phyloP scores from a whole-genome alignment of 2,797 vertebrate genomes.

The Myotis daubentonii region DNA sequence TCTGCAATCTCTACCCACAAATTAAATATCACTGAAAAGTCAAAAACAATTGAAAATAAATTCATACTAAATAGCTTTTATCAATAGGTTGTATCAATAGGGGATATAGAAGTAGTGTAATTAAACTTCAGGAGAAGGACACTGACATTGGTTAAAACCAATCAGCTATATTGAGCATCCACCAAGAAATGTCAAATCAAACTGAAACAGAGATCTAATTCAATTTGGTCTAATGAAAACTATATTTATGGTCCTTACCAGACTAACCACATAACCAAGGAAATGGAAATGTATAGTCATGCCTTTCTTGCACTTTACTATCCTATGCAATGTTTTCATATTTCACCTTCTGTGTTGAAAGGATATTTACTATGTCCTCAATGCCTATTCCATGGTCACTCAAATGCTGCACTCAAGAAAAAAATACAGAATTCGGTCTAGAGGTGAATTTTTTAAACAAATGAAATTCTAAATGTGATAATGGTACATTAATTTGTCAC shows the following conservation, averaged over 20 bases:
- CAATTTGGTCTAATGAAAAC: background rate
- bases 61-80: background rate
- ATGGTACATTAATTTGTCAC: background rate
- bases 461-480: constrained; percentile 14
- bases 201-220: background rate
- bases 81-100: background rate
- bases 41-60: background rate
- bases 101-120: background rate
- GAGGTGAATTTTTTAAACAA: constrained; percentile 34
- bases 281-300: background rate
- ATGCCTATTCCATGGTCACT: background rate
- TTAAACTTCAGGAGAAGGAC: background rate
- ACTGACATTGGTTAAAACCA: background rate
- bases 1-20: background rate
- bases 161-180: background rate
- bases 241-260: background rate
- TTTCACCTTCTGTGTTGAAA: background rate
- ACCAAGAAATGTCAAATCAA: background rate
- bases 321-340: background rate
- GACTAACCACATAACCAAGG: background rate
- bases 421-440: background rate
- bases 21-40: background rate
- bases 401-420: background rate
- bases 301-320: background rate
- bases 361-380: background rate